A percentile compares a stretch with the other conserved stretches of the same genome.
These are phyloP conservation scores for Phoxinus phoxinus DNA, from an alignment of 2,113 vertebrate species.

Conservation along the genomic window DNA sequence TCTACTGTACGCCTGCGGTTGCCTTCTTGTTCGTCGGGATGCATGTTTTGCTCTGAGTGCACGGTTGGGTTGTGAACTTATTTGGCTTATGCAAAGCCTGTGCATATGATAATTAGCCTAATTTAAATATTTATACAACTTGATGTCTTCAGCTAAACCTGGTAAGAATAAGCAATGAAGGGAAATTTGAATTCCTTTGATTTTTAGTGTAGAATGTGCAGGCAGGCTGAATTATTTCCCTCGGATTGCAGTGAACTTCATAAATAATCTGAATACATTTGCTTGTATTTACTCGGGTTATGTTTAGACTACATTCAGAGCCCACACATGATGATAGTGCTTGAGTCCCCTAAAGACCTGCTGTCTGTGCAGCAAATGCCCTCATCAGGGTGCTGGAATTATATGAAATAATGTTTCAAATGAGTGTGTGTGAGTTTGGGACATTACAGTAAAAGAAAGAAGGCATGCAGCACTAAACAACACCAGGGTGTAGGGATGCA, in stretches of 20 bases:
- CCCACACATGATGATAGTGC: background rate
- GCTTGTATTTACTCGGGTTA: conserved; percentile 15
- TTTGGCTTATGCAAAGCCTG: conserved; percentile 30
- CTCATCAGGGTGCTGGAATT: background rate
- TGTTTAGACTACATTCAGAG: background rate
- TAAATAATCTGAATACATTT: conserved; percentile 34
- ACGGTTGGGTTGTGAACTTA: conserved; percentile 10
- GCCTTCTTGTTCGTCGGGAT: background rate
- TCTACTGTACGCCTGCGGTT: background rate
- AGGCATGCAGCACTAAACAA: too few species aligned
- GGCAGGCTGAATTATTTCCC: conserved; percentile 1
- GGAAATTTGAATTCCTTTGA: conserved; percentile 36
- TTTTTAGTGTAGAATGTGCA: background rate
- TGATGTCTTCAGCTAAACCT: conserved; percentile 15
- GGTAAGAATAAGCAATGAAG: conserved; percentile 38
- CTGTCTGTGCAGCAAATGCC: background rate
- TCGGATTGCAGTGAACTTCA: background rate
- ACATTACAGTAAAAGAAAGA: background rate
- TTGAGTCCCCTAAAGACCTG: conserved; percentile 7
- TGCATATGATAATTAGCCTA: conserved; percentile 30
- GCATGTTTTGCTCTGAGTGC: conserved; percentile 22
- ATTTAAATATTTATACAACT: conserved; percentile 43
- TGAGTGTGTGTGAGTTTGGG: background rate
- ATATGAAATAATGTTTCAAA: background rate
- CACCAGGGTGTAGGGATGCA: too few species aligned